Evolutionary conservation across 2,797 vertebrate species (phyloP).

Genomic region (Onychomys arenicola): DNA sequence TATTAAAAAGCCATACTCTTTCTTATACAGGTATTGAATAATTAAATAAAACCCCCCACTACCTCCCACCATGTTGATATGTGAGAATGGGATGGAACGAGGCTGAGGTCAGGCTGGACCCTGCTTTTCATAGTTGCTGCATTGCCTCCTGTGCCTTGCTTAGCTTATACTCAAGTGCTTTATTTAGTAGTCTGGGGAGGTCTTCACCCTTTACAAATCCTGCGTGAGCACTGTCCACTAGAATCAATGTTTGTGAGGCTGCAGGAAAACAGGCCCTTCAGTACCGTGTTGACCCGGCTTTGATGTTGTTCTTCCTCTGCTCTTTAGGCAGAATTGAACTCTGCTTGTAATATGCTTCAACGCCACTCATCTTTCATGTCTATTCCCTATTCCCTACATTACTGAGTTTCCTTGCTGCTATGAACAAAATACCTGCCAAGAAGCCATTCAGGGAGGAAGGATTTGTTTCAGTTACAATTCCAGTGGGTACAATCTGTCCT

Average conservation of each 20-base stretch:
- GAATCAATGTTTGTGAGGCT: background rate
- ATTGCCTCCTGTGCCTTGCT: background rate
- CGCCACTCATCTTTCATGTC: background rate
- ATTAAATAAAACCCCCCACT: background rate
- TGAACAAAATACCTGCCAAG: background rate
- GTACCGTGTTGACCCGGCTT: background rate
- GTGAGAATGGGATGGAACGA: background rate
- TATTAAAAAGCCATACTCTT: background rate
- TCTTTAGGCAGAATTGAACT: slow-evolving; percentile 10
- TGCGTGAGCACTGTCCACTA: background rate
- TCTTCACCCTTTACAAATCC: background rate
- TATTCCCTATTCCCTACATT: background rate
- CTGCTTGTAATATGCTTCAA: slow-evolving; percentile 1
- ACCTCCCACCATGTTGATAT: background rate
- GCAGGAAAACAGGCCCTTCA: background rate
- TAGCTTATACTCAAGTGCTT: background rate
- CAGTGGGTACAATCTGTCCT: background rate
- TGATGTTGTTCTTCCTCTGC: background rate
- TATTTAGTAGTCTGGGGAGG: background rate
- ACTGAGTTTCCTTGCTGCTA: background rate
- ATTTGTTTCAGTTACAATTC: background rate
- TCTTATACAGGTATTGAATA: background rate
- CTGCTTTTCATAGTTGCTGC: background rate
- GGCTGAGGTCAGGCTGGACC: background rate
- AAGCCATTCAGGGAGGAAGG: background rate